These are phyloP conservation scores for Rhynchopsitta pachyrhyncha DNA, from an alignment of 2,113 vertebrate genomes.

Conservation along the genomic window DNA sequence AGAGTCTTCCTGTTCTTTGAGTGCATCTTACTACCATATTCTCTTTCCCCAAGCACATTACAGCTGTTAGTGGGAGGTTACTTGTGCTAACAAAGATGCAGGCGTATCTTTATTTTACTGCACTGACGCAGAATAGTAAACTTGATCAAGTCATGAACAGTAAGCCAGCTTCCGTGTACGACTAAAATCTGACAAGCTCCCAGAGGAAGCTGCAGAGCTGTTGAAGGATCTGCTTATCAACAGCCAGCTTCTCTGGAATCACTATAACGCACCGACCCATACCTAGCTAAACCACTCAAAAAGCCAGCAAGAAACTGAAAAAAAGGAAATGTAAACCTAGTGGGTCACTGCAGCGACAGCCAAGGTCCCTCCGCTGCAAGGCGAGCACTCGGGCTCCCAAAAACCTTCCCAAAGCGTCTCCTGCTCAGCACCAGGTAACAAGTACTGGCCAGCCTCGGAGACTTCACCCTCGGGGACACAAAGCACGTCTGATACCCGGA, in stretches of 20 bases:
- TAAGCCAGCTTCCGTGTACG: background rate
- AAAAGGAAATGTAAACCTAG: background rate
- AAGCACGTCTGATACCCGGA: background rate
- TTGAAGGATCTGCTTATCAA: background rate
- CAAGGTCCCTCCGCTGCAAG: accelerated
- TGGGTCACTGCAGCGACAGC: background rate
- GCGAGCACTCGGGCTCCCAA: background rate
- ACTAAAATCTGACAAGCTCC: background rate
- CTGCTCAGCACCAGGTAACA: background rate
- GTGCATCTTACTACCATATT: background rate
- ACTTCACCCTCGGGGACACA: background rate
- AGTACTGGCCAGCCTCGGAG: accelerated
- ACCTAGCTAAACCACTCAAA: accelerated
- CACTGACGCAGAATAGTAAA: background rate
- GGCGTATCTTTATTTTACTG: background rate
- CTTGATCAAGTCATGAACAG: background rate
- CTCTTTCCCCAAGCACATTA: background rate
- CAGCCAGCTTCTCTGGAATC: background rate
- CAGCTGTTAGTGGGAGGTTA: background rate
- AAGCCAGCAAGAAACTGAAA: background rate
- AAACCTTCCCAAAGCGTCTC: background rate
- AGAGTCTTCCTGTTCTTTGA: background rate
- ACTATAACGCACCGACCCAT: background rate
- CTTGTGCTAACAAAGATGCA: background rate
- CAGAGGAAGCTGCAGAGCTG: background rate